Base-by-base conservation (phyloP, 2,797 vertebrate species). In the Falco concolor region DNA sequence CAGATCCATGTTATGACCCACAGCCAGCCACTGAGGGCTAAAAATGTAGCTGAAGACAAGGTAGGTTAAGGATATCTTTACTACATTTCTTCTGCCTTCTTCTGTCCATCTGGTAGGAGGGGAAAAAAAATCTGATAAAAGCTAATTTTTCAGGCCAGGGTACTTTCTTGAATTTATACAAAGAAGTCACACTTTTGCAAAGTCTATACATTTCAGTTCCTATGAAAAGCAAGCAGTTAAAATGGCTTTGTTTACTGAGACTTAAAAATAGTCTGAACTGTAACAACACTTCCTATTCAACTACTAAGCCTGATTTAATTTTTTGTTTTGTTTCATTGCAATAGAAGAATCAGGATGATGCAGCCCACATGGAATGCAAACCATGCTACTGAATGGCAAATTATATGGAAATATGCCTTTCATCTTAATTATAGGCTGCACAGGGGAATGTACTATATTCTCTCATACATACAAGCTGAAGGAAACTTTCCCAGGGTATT, bases 371-470 rank as follows among this genome's bases (percentile, higher is more conserved):
- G 98, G 98, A 98, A 98, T 98, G 98, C 84, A 95, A 98, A 97
- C 96, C 97, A 98, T 96, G 97, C 97, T 97, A 97, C 91, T 73
- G 97, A 97, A 97, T 96, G 52, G 34, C 97, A 98, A 97, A 98
- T 97, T 96, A 97, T 97, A 98, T 97, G 95, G 97, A 97, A 98
- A 97, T 96, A 97, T 96, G 97, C 97, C 98, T 98, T 98, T 98
- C 98, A 98, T 98, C 98, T 98, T 98, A 98, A 98, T 98, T 98
- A 98, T 89, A 98, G 98, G 72, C 97, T 94, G 98, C 98, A 97
- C 97, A 97, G 96, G 95, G 96, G 97, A 98, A 98, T 97, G 96
- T 70, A 95, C 91, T 95, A 87, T 96, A 93, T 96, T 97, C 97
- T 97, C 93, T 96, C 95, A 95, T 97, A 94, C 95, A 91, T 97